Conservation (phyloP, 2,113 vertebrate species). For the Cryptomyrus ogoouensis region DNA sequence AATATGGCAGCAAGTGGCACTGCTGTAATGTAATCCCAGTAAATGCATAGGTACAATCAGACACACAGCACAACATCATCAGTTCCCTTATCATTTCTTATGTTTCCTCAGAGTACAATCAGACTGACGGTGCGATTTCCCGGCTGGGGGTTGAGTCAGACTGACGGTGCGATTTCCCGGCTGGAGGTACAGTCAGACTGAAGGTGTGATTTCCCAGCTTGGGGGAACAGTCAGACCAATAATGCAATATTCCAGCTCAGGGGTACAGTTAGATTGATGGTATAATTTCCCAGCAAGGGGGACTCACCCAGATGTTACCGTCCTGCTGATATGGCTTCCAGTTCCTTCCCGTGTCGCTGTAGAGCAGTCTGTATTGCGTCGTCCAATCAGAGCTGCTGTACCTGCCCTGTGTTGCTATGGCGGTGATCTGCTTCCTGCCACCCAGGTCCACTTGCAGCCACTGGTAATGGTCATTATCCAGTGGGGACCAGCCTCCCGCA, state of each 20-base stretch:
- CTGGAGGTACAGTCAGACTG: neutral
- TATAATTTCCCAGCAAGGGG: neutral
- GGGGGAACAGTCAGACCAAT: neutral
- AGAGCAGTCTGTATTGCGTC: slow-evolving; percentile 81
- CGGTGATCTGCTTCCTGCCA: slow-evolving; percentile 77
- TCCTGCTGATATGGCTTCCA: slow-evolving; percentile 94
- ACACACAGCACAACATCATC: neutral
- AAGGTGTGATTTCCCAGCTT: neutral
- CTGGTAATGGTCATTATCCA: slow-evolving; percentile 79
- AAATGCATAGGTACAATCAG: neutral
- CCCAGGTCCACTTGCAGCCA: slow-evolving; percentile 95
- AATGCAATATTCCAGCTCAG: neutral
- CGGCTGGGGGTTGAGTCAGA: neutral
- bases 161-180: neutral
- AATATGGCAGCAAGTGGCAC: neutral
- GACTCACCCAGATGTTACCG: slow-evolving; percentile 84
- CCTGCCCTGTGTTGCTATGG: slow-evolving; percentile 85
- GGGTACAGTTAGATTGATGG: neutral
- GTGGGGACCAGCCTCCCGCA: slow-evolving; percentile 87
- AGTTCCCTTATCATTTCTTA: neutral
- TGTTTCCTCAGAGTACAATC: neutral
- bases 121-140: neutral
- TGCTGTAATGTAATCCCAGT: neutral
- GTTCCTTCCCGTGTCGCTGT: slow-evolving; percentile 86
- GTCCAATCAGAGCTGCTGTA: slow-evolving; percentile 92